Evolutionary conservation across 2,113 vertebrate genomes (phyloP), one percentile per base, ranked within the genome.

Genomic region (Sclerurus mexicanus): DNA sequence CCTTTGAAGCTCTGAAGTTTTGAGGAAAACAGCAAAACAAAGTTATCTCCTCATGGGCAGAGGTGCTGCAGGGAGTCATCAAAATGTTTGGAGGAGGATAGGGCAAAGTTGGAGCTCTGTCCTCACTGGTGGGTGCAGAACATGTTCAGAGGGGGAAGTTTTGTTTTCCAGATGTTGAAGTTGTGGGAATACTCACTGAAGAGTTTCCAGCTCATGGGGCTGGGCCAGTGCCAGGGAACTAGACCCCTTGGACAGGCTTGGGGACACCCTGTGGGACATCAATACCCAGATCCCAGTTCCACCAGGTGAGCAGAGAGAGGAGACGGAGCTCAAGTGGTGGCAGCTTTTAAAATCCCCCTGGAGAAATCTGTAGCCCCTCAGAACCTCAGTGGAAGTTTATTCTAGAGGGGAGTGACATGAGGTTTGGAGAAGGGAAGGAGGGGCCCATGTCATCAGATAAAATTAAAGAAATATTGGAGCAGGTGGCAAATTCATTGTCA

Each of bases 231-330:
- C 56, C 0, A 1, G 30, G 30, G 11, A 56, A 31, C 7, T 42
- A 72, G 75, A 63, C 9, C 12, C 18, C 68, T 30, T 35, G 69
- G 68, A 80, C 4, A 7, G 35, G 10, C 30, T 12, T 27, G 18
- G 39, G 18, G 24, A 27, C 53, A 20, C 16, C 7, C 60, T 20
- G 23, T 20, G 31, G 22, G 31, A 44, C 60, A 60, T 31, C 42
- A 55, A 10, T 13, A 46, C 14, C 21, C 62, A 59, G 23, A 69
- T 13, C 15, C 13, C 68, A 49, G 35, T 49, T 59, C 17, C 35
- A 28, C 0, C 0, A 50, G 30, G 18, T 17, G 24, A 49, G 12
- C 6, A 47, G 11, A 10, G 4, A 53, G 25, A n/a, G n/a, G 33
- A 62, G 13, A 21, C 6, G 30, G 5, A 2, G 1, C 27, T 67